Base-by-base conservation (phyloP, 2,797 vertebrate species). In the Benthosema pterotum region DNA sequence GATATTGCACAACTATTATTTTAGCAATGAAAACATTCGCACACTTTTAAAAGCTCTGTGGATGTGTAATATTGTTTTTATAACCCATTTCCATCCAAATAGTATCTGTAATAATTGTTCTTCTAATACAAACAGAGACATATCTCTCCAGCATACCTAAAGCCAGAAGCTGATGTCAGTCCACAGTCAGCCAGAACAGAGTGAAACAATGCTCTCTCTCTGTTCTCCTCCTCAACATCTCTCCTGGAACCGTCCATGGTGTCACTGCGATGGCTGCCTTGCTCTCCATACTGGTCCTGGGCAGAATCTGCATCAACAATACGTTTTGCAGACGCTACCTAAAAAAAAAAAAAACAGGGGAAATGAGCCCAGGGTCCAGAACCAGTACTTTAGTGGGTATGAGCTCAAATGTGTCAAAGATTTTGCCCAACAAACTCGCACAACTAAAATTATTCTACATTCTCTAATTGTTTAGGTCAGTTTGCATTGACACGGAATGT, bases 101-200 rank as follows among this genome's bases (percentile, higher is more conserved):
- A 8, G 5, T 32, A 32, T 32, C 28, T 32, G 28, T 32, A 32
- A 32, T 60, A 46, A 45, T 4, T 54, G 16, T 5, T 51, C 12
- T 32, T 5, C 8, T 38, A 38, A 25, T 8, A 52, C 69, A 67
- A 55, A 17, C 9, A 12, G 11, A n/a, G 59, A 52, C 0, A 42
- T 15, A 28, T 7, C 13, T n/a, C 9, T 32, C 17, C 28, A 4
- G 70, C 91, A 82, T 78, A 99, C 97, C 92, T 92, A 52, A 94
- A 91, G 48, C 92, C 91, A 58, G 83, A 85, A 4, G 90, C 72
- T 43, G 89, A 88, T 22, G 83, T 62, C 2, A 78, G 78, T 57
- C 90, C 86, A 83, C 88, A 94, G 59, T 94, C 94, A 49, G 52
- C 71, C 60, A 92, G 76, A 55, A 93, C 84, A 43, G 89, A 87